phyloP scores from a whole-genome alignment of 2,888 invertebrate species.

The Beris chalybata region DNA sequence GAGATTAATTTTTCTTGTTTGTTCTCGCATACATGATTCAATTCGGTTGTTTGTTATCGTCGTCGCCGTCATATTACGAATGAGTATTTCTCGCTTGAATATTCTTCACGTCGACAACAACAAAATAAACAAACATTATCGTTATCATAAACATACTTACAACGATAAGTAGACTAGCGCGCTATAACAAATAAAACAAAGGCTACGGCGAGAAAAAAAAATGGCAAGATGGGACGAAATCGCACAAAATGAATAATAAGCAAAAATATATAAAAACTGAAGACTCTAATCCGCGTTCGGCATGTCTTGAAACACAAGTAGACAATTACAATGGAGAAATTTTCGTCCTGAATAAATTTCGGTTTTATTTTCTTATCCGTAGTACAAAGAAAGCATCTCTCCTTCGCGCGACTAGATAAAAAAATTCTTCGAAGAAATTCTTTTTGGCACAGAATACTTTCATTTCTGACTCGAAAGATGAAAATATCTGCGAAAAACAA shows the following conservation, averaged over 20 bases:
- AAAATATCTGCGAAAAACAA: no score
- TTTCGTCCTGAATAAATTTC: slow-evolving; percentile 26
- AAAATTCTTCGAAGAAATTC: no score
- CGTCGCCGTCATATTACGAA: background rate
- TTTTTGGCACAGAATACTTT: no score
- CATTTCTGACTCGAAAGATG: no score
- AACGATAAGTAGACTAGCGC: slow-evolving; percentile 21
- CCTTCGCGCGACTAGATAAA: background rate
- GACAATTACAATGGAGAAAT: slow-evolving; percentile 19
- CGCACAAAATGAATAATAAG: slow-evolving; percentile 13
- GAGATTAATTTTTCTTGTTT: slow-evolving; percentile 27
- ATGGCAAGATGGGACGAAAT: background rate
- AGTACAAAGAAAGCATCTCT: slow-evolving; percentile 6
- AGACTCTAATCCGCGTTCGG: slow-evolving; percentile 19
- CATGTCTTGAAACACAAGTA: slow-evolving; percentile 9
- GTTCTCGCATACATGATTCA: slow-evolving; percentile 2
- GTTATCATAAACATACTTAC: slow-evolving; percentile 21
- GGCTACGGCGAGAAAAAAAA: slow-evolving; percentile 3
- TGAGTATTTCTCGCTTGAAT: slow-evolving; percentile 3
- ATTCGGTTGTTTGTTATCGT: slow-evolving; percentile 23
- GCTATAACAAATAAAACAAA: slow-evolving; percentile 8
- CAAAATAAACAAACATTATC: slow-evolving; percentile 28
- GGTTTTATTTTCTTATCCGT: slow-evolving; percentile 25
- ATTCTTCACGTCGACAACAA: slow-evolving; percentile 18
- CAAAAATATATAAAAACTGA: slow-evolving; percentile 6